phyloP scores from a whole-genome alignment of 2,113 vertebrate genomes.

The Salvator merianae region DNA sequence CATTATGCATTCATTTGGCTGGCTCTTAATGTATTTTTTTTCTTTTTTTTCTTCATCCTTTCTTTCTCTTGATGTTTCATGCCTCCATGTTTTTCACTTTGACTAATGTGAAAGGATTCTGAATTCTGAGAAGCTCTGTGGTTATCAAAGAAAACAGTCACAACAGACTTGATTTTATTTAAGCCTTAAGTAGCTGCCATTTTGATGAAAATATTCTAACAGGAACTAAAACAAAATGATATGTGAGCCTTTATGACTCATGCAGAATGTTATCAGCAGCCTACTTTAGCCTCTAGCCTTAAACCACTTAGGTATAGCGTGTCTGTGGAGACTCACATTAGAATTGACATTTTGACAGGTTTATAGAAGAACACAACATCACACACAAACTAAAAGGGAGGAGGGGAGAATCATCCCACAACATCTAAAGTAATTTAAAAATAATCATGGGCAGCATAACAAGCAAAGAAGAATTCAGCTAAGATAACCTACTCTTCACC shows the following conservation, averaged over 20 bases:
- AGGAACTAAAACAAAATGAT: constrained; percentile 42
- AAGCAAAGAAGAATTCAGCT: constrained; percentile 39
- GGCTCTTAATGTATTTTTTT: constrained; percentile 68
- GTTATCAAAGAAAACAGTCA: constrained; percentile 38
- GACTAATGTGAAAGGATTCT: constrained; percentile 27
- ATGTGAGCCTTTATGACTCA: constrained; percentile 62
- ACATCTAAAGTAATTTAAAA: constrained; percentile 49
- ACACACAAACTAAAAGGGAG: background rate
- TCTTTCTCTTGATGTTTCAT: constrained; percentile 57
- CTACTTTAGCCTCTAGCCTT: constrained; percentile 63
- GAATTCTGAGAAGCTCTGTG: constrained; percentile 56
- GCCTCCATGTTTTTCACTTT: constrained; percentile 35
- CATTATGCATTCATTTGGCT: constrained; percentile 69
- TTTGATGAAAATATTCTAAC: constrained; percentile 53
- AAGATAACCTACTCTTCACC: constrained; percentile 5
- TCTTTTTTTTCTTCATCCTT: constrained; percentile 17
- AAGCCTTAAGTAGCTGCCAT: constrained; percentile 18
- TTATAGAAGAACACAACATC: constrained; percentile 35
- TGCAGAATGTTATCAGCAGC: constrained; percentile 53
- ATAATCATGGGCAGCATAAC: constrained; percentile 48
- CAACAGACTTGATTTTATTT: constrained; percentile 28
- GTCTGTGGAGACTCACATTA: constrained; percentile 66
- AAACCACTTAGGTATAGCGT: constrained; percentile 50
- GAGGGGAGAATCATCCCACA: constrained; percentile 4
- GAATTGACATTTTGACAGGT: constrained; percentile 70